phyloP scores from a whole-genome alignment of 1,140 invertebrate species.

The Nylanderia fulva region DNA sequence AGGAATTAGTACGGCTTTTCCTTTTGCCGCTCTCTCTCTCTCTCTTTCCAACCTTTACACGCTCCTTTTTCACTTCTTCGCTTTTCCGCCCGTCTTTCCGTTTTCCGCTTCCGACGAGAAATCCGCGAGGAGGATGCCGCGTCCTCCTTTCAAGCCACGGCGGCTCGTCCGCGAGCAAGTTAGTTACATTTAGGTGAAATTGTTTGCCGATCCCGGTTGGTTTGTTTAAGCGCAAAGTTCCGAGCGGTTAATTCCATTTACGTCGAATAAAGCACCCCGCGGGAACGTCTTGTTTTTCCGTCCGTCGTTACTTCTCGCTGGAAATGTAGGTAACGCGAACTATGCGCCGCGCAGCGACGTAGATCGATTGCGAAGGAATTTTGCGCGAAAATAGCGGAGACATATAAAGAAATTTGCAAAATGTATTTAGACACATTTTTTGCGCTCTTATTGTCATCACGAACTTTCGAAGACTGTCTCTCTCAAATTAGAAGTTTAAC shows the following conservation, averaged over 20 bases:
- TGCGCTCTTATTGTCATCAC: no score
- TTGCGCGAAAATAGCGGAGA: background rate
- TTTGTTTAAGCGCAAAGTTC: slow-evolving; percentile 79
- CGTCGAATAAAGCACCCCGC: slow-evolving; percentile 23
- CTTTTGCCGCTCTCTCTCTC: slow-evolving; percentile 26
- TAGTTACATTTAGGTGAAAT: slow-evolving; percentile 73
- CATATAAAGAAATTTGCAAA: background rate
- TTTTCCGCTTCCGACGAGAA: slow-evolving; percentile 5
- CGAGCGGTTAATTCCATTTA: slow-evolving; percentile 80
- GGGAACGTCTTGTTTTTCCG: slow-evolving; percentile 45
- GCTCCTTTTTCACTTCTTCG: slow-evolving; percentile 31
- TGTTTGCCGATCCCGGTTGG: slow-evolving; percentile 75
- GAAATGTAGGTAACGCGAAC: slow-evolving; percentile 22
- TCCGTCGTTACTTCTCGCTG: slow-evolving; percentile 7
- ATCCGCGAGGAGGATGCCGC: background rate
- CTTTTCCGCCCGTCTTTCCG: slow-evolving; percentile 20
- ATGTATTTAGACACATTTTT: no score
- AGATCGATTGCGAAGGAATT: slow-evolving; percentile 15
- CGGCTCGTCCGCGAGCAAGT: slow-evolving; percentile 13
- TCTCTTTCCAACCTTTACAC: background rate
- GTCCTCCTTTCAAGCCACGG: background rate
- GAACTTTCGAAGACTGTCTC: background rate
- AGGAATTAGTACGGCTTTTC: slow-evolving; percentile 51
- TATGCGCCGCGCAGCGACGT: background rate
- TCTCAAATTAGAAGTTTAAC: background rate